Evolutionary conservation across 2,888 invertebrate species (phyloP).

Genomic region (Mimumesa dahlbomi): DNA sequence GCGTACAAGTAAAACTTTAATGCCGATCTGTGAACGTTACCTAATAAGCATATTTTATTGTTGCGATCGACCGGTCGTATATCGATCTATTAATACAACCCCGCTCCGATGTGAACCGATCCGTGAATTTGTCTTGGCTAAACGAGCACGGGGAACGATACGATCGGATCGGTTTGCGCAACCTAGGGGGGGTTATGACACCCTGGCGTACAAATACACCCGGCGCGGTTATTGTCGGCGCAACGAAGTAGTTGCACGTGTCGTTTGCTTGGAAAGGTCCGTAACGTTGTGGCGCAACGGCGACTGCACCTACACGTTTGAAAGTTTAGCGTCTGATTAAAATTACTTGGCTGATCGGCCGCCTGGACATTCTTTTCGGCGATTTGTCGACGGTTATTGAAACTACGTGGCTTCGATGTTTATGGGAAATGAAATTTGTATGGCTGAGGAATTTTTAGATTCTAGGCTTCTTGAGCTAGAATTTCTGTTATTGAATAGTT

Average conservation of each 20-base stretch:
- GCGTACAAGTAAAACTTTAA: not conserved
- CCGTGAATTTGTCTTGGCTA: conserved; percentile 34
- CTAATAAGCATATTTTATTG: not conserved
- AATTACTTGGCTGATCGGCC: too few relatives aligned
- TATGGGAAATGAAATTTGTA: too few relatives aligned
- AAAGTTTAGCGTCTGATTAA: too few relatives aligned
- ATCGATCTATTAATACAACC: conserved; percentile 2
- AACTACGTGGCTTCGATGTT: too few relatives aligned
- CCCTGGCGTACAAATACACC: conserved; percentile 13
- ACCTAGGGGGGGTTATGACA: conserved; percentile 25
- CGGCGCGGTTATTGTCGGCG: conserved; percentile 39
- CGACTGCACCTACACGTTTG: too few relatives aligned
- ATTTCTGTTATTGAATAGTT: too few relatives aligned
- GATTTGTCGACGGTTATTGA: too few relatives aligned
- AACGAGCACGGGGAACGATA: conserved; percentile 20
- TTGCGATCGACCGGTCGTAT: not conserved
- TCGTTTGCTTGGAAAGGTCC: conserved; percentile 44
- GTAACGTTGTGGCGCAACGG: too few relatives aligned
- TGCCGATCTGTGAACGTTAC: not conserved
- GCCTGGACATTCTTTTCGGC: too few relatives aligned
- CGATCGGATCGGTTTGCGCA: conserved; percentile 22
- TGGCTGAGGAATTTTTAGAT: too few relatives aligned
- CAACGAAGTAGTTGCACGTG: conserved; percentile 42
- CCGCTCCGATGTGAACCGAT: conserved; percentile 19
- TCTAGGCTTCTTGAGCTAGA: too few relatives aligned